A percentile compares a stretch with the other conserved stretches of the same genome.
phyloP scores from a whole-genome alignment of 2,113 vertebrate species.

The Syngnathus scovelli region DNA sequence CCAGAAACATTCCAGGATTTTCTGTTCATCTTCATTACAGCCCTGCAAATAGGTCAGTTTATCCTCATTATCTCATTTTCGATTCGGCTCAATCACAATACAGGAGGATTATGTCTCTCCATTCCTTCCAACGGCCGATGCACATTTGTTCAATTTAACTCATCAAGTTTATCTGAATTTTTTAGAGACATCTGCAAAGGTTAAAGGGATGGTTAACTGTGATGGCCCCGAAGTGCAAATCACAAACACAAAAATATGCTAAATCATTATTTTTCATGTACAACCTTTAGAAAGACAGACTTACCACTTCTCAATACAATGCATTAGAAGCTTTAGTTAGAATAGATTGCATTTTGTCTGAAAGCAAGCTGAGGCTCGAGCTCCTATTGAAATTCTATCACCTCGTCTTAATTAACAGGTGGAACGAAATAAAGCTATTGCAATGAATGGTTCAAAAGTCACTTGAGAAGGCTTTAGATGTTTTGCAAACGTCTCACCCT shows the following conservation, averaged over 20 bases:
- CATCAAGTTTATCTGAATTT: conserved; percentile 18
- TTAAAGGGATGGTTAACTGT: conserved; percentile 10
- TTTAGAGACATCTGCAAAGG: not conserved
- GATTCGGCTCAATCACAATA: conserved; percentile 28
- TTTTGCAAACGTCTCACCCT: conserved; percentile 1
- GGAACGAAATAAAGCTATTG: conserved; percentile 13
- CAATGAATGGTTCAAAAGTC: not conserved
- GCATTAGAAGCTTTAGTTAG: conserved; percentile 20
- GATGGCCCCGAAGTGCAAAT: too few species aligned
- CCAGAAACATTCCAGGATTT: conserved; percentile 7
- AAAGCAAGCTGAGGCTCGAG: not conserved
- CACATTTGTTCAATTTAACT: conserved; percentile 23
- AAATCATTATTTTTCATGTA: too few species aligned
- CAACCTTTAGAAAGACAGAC: too few species aligned
- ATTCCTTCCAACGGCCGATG: conserved; percentile 2
- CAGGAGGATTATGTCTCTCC: conserved; percentile 39
- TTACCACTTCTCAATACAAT: not conserved
- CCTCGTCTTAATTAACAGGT: conserved; percentile 21
- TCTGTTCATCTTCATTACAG: conserved; percentile 27
- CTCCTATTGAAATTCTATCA: conserved; percentile 24
- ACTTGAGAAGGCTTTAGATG: not conserved
- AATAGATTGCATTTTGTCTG: conserved; percentile 28
- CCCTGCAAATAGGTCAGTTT: conserved; percentile 24
- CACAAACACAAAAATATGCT: too few species aligned
- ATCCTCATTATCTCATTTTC: conserved; percentile 34